phyloP scores from a whole-genome alignment of 2,797 vertebrate species.

The Coracias cyanogaster region DNA sequence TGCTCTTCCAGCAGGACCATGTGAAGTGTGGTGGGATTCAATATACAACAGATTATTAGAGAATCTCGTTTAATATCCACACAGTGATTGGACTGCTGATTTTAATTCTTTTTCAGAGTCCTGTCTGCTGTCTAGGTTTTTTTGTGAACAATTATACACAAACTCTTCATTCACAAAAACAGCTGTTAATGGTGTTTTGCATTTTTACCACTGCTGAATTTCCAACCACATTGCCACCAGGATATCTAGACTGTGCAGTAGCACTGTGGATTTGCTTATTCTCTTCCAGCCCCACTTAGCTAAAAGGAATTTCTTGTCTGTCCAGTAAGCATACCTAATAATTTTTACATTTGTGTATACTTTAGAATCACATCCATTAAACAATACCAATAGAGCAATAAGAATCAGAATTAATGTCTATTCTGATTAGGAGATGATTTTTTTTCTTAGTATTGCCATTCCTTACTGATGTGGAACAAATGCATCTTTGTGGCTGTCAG shows the following conservation, averaged over 20 bases:
- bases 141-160: neutral
- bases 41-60: neutral
- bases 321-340: conserved; percentile 34
- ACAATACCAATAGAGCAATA: neutral
- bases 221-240: neutral
- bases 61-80: neutral
- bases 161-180: neutral
- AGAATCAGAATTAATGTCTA: neutral
- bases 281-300: neutral
- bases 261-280: neutral
- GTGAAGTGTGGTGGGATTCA: neutral
- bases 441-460: neutral
- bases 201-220: conserved; percentile 20
- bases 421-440: neutral
- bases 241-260: neutral
- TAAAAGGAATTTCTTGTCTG: conserved; percentile 44
- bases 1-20: neutral
- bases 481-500: neutral
- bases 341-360: conserved; percentile 49
- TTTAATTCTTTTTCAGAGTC: neutral
- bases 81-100: neutral
- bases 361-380: conserved; percentile 46
- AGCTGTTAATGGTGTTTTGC: neutral
- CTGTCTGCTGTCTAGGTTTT: neutral
- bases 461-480: neutral